phyloP scores from a whole-genome alignment of 2,888 invertebrate species.

The Yponomeuta sedellus region DNA sequence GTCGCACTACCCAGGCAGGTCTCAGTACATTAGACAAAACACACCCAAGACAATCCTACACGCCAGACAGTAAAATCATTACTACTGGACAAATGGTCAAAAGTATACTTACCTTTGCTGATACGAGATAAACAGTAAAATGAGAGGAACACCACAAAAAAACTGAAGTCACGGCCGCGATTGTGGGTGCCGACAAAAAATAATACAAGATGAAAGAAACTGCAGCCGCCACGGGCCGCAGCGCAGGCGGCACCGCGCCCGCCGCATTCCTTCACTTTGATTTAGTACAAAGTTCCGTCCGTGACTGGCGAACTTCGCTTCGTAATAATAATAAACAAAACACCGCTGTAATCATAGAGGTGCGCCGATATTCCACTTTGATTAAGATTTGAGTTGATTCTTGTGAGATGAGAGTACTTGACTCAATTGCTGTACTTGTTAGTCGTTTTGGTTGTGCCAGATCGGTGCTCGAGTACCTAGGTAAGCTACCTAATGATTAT shows the following conservation, averaged over 20 bases:
- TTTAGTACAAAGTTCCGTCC: constrained; percentile 22
- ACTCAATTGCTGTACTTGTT: too few species aligned
- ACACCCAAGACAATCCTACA: too few species aligned
- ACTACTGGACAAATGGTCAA: neutral
- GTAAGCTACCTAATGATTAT: too few species aligned
- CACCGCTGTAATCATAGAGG: constrained; percentile 13
- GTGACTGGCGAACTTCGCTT: constrained; percentile 17
- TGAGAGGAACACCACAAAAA: constrained; percentile 15
- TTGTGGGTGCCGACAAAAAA: constrained; percentile 23
- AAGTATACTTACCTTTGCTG: constrained; percentile 5
- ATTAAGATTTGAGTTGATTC: neutral
- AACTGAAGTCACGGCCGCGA: constrained; percentile 20
- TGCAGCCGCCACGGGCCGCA: constrained; percentile 31
- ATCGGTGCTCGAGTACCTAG: too few species aligned
- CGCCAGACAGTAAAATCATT: too few species aligned
- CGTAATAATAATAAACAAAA: constrained; percentile 14
- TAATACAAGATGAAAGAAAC: constrained; percentile 22
- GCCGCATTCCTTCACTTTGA: constrained; percentile 28
- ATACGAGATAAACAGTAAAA: constrained; percentile 17
- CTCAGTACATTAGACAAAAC: too few species aligned
- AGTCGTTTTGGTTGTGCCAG: too few species aligned
- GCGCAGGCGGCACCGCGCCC: constrained; percentile 32
- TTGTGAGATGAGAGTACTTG: neutral
- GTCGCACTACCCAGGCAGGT: too few species aligned
- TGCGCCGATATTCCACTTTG: neutral